Base-by-base conservation (phyloP, 2,113 vertebrate species). In the Acanthisitta chloris region DNA sequence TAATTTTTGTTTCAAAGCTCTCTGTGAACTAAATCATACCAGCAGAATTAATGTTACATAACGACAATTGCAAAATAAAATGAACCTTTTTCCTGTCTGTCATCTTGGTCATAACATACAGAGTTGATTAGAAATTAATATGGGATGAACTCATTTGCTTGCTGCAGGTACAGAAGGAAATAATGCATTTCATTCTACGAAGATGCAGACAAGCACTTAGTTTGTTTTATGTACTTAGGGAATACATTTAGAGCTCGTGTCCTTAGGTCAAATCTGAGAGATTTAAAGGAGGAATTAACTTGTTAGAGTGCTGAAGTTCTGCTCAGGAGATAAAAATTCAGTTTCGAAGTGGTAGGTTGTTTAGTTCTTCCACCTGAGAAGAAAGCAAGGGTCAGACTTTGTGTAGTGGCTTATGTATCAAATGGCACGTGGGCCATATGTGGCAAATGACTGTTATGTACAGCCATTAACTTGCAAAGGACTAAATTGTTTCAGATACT, bases 341-440 rank as follows among this genome's bases (percentile, higher is more conserved):
- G 14, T 54, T 67, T 6, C 16, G 9, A 36, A 17, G 46, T 0
- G 1, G 19, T 42, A 90, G 33, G 6, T n/a, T 57, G 10, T 52
- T n/a, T n/a, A 38, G n/a, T 66, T 71, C 26, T 81, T 91, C 24
- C 4, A 40, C 24, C 8, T 36, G 14, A 49, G 29, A 61, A 46
- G 23, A 59, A 78, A 33, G 2, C 13, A 43, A 4, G 36, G 8
- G 9, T 46, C 17, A n/a, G 6, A 25, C 9, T 81, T 74, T 4
- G 40, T n/a, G 12, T 65, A 38, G 17, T 40, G 17, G 31, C 29
- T 72, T 59, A 20, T 36, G 12, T 5, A 29, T 73, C 24, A 31
- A 59, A 14, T 65, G n/a, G 8, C 54, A 57, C 55, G 38, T 87
- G 19, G 1, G 4, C 19, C 1, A 0, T 51, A 13, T 40, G 21